Percentiles rank a stretch among this genome's conserved stretches.
Evolutionary conservation across 2,797 vertebrate genomes (phyloP).

Genomic region (Eremophila alpestris): DNA sequence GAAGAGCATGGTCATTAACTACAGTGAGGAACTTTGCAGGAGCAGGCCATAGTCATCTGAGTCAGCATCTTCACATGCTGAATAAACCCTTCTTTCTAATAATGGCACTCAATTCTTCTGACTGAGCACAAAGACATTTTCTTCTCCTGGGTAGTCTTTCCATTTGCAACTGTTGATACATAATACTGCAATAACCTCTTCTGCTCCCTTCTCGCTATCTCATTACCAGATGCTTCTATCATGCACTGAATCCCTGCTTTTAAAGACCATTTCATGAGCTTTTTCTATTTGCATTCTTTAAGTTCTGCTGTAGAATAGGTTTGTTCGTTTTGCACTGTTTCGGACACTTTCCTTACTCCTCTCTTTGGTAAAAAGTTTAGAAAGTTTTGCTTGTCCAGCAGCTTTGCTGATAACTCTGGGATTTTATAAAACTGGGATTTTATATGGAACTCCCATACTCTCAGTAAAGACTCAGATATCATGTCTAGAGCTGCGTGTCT

Average conservation of each 20-base stretch:
- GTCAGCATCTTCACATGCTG: not conserved
- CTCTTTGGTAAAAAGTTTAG: not conserved
- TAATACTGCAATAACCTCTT: not conserved
- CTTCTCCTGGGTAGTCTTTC: not conserved
- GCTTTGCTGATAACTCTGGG: not conserved
- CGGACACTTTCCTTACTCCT: not conserved
- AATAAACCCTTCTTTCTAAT: not conserved
- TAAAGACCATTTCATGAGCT: not conserved
- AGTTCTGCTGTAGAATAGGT: not conserved
- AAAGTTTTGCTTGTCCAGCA: not conserved
- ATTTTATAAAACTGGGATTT: not conserved
- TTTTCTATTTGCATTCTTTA: not conserved
- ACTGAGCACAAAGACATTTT: not conserved
- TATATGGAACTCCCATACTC: not conserved
- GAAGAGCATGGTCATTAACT: not conserved
- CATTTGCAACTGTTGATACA: not conserved
- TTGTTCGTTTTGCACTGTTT: not conserved
- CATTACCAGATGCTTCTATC: not conserved
- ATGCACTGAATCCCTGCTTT: not conserved
- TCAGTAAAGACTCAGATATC: slow-evolving; percentile 8
- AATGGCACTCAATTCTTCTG: not conserved
- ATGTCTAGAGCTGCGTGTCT: not conserved
- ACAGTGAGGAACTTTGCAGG: not conserved
- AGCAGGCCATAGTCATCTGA: not conserved
- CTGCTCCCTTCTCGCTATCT: not conserved